A percentile compares a stretch with the other conserved stretches of the same genome.
These are phyloP conservation scores for Uromys caudimaculatus DNA, from an alignment of 2,797 vertebrate genomes.

Conservation along the genomic window DNA sequence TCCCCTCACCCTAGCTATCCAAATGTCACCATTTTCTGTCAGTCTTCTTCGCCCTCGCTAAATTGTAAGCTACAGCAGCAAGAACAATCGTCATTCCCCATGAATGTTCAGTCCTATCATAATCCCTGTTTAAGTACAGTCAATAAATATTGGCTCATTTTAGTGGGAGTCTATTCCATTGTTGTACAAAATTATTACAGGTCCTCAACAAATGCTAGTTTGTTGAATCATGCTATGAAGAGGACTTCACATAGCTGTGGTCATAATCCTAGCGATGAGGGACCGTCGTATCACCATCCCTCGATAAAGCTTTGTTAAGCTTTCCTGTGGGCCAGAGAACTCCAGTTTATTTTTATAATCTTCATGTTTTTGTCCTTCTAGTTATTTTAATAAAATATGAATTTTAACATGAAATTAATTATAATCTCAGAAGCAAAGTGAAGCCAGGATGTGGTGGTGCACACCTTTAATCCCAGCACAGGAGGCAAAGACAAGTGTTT, in stretches of 20 bases:
- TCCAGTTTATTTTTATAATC: not conserved
- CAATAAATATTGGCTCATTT: conserved; percentile 51
- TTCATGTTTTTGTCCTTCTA: conserved; percentile 54
- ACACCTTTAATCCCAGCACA: not conserved
- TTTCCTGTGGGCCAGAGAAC: not conserved
- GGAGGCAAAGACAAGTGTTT: not conserved
- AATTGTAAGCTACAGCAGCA: conserved; percentile 51
- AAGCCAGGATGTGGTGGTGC: not conserved
- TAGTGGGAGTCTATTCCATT: not conserved
- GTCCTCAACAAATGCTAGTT: conserved; percentile 47
- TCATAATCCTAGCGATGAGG: not conserved
- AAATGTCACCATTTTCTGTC: conserved; percentile 42
- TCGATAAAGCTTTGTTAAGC: conserved; percentile 46
- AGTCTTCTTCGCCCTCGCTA: conserved; percentile 32
- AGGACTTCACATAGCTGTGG: conserved; percentile 8
- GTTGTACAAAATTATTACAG: conserved; percentile 37
- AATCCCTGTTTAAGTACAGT: conserved; percentile 34
- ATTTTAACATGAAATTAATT: conserved; percentile 56
- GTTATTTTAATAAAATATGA: conserved; percentile 48
- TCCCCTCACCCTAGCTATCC: not conserved
- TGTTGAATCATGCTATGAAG: conserved; percentile 14
- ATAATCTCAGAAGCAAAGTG: conserved; percentile 49
- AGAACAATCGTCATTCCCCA: conserved; percentile 43
- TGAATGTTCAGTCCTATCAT: conserved; percentile 36
- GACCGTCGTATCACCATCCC: not conserved